Percentiles rank a stretch among this genome's conserved stretches.
These are phyloP conservation scores for Eupithecia pulchellata DNA, from an alignment of 2,888 invertebrate species.

Conservation along the genomic window DNA sequence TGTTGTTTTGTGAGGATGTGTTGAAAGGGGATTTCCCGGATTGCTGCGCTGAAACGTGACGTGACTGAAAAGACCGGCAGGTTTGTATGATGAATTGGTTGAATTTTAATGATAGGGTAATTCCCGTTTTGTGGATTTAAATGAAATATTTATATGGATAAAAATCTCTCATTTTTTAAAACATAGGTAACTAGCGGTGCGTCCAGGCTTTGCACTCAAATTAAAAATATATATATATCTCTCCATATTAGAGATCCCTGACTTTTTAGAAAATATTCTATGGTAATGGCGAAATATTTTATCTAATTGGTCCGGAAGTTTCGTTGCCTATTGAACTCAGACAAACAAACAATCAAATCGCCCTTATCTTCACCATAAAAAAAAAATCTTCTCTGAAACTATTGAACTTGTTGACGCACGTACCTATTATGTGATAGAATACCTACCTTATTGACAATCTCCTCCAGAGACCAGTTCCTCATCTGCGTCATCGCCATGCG, in stretches of 20 bases:
- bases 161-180: neutral
- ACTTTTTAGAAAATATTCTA: too few species aligned
- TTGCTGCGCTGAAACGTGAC: neutral
- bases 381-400: neutral
- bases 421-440: neutral
- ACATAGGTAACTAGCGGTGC: too few species aligned
- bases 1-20: neutral
- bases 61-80: neutral
- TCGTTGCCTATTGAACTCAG: too few species aligned
- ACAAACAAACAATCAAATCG: too few species aligned
- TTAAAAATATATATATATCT: too few species aligned
- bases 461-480: slow-evolving; percentile 77
- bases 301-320: too few species aligned
- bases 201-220: too few species aligned
- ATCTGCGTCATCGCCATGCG: slow-evolving; percentile 77
- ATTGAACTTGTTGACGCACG: neutral
- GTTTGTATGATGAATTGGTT: neutral
- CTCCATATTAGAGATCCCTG: too few species aligned
- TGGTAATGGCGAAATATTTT: too few species aligned
- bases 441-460: slow-evolving; percentile 64
- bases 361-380: neutral
- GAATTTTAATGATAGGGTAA: neutral
- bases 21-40: neutral
- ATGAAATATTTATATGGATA: too few species aligned
- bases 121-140: neutral